These are phyloP conservation scores for Lomographa bimaculata DNA, from an alignment of 2,888 invertebrate species.

Conservation along the genomic window DNA sequence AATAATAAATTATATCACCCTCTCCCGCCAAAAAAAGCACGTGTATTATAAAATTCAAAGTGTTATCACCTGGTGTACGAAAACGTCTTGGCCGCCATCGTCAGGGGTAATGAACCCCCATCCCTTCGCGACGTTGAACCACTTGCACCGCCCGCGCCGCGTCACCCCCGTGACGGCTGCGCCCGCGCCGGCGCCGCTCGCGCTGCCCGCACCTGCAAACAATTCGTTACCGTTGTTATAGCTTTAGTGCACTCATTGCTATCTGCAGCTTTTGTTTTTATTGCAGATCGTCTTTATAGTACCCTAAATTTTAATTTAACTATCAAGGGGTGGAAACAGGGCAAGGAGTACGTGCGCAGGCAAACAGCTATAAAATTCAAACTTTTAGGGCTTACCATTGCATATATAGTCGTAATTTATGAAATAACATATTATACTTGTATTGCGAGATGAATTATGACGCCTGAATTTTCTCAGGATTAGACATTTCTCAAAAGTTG, in stretches of 20 bases:
- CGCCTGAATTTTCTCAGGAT: too few species aligned
- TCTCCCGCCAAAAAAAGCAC: neutral
- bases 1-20: too few species aligned
- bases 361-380: too few species aligned
- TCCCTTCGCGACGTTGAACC: conserved; percentile 98
- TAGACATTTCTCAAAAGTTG: too few species aligned
- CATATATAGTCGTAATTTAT: too few species aligned
- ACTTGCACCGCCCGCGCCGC: conserved; percentile 93
- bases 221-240: conserved; percentile 37
- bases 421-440: too few species aligned
- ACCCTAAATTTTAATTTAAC: neutral
- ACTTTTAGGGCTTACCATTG: too few species aligned
- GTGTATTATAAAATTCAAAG: conserved; percentile 21
- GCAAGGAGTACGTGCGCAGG: too few species aligned
- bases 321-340: too few species aligned
- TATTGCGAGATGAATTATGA: too few species aligned
- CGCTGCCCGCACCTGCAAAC: conserved; percentile 60
- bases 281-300: conserved; percentile 1
- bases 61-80: conserved; percentile 93
- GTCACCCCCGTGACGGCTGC: conserved; percentile 81
- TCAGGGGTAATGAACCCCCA: conserved; percentile 97
- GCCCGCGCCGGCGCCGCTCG: conserved; percentile 59
- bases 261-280: conserved; percentile 6
- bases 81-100: conserved; percentile 95
- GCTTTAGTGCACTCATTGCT: conserved; percentile 6